Base-by-base conservation (phyloP, 2,797 vertebrate genomes). In the Kryptopterus vitreolus region DNA sequence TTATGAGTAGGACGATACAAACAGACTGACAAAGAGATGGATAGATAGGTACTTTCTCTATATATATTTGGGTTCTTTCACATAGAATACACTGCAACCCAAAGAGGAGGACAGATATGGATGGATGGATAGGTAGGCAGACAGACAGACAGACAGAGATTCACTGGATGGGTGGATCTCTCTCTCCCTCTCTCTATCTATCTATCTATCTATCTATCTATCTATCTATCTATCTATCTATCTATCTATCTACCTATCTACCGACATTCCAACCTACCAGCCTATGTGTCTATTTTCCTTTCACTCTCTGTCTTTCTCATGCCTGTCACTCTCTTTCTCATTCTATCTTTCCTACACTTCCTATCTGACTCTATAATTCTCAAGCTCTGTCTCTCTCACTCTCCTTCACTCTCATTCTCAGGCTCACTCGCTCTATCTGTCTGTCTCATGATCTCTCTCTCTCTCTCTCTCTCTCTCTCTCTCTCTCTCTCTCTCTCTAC, bases 401-500 rank as follows among this genome's bases (percentile, higher is more conserved):
- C 24, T 61, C 11, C 50, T 57, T 74, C 29, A 11, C 15, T 22
- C 15, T 63, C 15, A 3, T 22, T 20, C 16, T 9, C 61, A 33
- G 6, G 13, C 5, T 61, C 26, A 15, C 26, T 55, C 9, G 20
- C 16, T 58, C 52, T 38, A 1, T 13, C 26, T 55, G 16, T 77
- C 31, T 33, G 20, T 46, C 57, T 13, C 29, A 58, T 3, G 7
- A n/a, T 58, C 31, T 31, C 65, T 48, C 33, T 58, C 77, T 69
- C 43, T 35, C n/a, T 31, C 72, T 50, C 53, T 29, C 73, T 61
- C 73, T 18, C 62, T 57, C 70, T 26, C 26, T 31, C 61, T 31
- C 76, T 63, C 43, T 65, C 70, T 38, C 50, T 52, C 66, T 63
- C 63, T 31, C 10, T 43, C 22, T 74, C 69, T 65, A 24, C 57